Conservation (phyloP, 92 coral and sea anemone genomes). For the Epizoanthus rinbou region DNA sequence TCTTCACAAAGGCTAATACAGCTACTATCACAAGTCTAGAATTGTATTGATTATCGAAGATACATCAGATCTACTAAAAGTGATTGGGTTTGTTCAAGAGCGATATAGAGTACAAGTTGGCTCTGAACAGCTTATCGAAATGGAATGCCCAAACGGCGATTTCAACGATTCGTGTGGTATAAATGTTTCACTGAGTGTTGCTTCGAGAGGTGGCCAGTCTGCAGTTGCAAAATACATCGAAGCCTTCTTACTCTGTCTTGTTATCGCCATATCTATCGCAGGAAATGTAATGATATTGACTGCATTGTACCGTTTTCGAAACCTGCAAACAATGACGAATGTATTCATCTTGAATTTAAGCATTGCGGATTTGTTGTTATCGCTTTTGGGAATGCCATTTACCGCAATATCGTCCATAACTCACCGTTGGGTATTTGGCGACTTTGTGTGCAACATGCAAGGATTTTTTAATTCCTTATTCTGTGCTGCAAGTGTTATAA, state of each 20-base stretch:
- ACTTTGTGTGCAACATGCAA: conserved; percentile 70
- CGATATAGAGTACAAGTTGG: no score
- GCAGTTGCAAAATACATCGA: conserved; percentile 47
- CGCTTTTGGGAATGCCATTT: conserved; percentile 82
- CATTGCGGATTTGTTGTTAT: conserved; percentile 71
- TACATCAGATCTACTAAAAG: no score
- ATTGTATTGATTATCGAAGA: no score
- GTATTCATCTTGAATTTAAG: conserved; percentile 79
- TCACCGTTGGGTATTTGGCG: conserved; percentile 70
- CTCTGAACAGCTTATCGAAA: no score
- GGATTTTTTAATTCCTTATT: conserved; percentile 70
- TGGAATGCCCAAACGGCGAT: no score
- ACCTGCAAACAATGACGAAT: conserved; percentile 83
- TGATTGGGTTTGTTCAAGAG: no score
- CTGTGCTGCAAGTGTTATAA: conserved; percentile 80
- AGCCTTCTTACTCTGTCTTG: conserved; percentile 57
- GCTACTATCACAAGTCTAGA: no score
- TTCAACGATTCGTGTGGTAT: neutral
- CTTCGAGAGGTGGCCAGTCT: conserved; percentile 17
- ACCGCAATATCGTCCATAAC: conserved; percentile 75
- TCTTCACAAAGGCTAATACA: no score
- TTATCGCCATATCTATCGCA: conserved; percentile 56
- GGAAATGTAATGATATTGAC: conserved; percentile 72
- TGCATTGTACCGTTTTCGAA: conserved; percentile 63
- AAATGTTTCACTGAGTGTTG: conserved; percentile 14